Base-by-base conservation (phyloP, 2,797 vertebrate genomes). In the Falco biarmicus region DNA sequence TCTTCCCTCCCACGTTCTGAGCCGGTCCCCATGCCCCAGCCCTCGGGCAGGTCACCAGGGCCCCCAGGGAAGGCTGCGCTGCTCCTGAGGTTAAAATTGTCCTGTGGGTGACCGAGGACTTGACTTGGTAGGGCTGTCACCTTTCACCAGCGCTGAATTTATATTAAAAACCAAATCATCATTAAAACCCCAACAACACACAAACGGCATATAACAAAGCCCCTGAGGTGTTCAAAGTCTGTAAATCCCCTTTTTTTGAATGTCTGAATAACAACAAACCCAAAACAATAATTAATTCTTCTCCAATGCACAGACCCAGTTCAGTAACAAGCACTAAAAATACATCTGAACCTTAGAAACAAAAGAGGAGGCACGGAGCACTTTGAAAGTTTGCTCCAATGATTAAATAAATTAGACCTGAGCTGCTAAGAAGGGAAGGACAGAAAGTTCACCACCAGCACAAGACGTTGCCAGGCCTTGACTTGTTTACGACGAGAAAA, bases 351-450 rank as follows among this genome's bases (percentile, higher is more conserved):
- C 93, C 91, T 91, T 28, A 94, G 94, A 95, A 91, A 92, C 94
- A 95, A 95, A 92, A 69, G 92, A 84, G 94, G 70, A 95, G 96
- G 70, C 78, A 53, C 0, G 22, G 81, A 92, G 76, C 81, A 89
- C 96, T 97, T 95, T 95, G 95, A 94, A 95, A 81, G 22, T 90
- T 95, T 93, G 94, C 89, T 82, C 68, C 75, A 9, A 48, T 96
- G 93, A 97, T 97, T 97, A 97, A 97, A 95, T 95, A 97, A 97
- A 97, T 96, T 95, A 96, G 95, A 95, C 92, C 90, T 93, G 95
- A 97, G 94, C 92, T 78, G 93, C 95, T 93, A 95, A 95, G 89
- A 93, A 75, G 94, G 93, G 88, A 94, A 95, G 96, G 93, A 96
- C 96, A 96, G 54, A 89, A 90, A 96, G 95, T 97, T 96, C 95